phyloP scores from a whole-genome alignment of 2,113 vertebrate species.

The Ctenodactylus gundi region DNA sequence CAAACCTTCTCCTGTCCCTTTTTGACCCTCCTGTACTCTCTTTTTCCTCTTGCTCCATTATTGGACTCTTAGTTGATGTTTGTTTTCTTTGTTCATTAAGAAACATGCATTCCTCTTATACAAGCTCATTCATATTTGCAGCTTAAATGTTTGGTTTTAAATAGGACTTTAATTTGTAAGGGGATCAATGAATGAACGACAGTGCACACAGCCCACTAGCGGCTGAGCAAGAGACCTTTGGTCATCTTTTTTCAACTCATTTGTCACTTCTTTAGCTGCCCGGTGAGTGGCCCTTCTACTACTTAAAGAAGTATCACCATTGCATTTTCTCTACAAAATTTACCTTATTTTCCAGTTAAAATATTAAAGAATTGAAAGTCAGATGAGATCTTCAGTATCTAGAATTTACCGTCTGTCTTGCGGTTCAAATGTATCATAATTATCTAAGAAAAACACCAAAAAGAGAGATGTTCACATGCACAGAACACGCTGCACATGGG shows the following conservation, averaged over 20 bases:
- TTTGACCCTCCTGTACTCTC: too few relatives aligned
- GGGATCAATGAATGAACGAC: not conserved
- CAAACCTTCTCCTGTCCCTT: too few relatives aligned
- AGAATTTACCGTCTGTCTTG: not conserved
- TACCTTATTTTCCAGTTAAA: not conserved
- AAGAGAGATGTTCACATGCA: not conserved
- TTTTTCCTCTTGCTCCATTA: too few relatives aligned
- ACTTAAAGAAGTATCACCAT: not conserved
- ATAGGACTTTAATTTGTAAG: not conserved
- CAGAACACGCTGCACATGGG: not conserved
- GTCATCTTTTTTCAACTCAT: not conserved
- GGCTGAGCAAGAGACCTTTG: not conserved
- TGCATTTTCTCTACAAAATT: not conserved
- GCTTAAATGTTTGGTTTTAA: not conserved
- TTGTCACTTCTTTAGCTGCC: not conserved
- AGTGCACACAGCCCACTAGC: not conserved
- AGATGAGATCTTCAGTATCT: not conserved
- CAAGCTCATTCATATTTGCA: not conserved
- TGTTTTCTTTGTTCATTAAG: not conserved
- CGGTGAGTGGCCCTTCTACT: not conserved
- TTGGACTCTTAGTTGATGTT: not conserved
- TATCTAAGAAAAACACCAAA: not conserved
- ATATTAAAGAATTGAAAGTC: conserved; percentile 7
- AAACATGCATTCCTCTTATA: not conserved
- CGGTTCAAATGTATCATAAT: not conserved